A percentile compares a stretch with the other conserved stretches of the same genome.
Conservation (phyloP, 2,888 invertebrate genomes). For the Stegophylla sp. region DNA sequence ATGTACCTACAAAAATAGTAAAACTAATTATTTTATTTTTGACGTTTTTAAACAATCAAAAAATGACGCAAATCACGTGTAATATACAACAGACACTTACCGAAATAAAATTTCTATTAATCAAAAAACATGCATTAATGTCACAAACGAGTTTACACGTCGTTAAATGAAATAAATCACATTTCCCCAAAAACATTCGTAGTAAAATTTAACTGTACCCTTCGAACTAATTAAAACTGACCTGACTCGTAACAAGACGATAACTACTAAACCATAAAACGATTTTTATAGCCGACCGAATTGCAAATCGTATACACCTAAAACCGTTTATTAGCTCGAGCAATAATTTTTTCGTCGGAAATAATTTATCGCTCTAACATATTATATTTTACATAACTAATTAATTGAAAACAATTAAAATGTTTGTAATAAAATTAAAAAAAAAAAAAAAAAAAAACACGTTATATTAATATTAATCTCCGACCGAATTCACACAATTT, state of each 20-base stretch:
- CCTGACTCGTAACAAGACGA: not conserved
- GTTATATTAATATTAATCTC: not conserved
- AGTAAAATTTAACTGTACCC: not conserved
- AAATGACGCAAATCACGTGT: too few species aligned
- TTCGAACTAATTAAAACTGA: not conserved
- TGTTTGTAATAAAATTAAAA: not conserved
- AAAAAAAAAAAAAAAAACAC: not conserved
- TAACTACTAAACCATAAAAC: not conserved
- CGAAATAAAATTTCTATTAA: too few species aligned
- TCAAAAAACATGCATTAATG: slow-evolving; percentile 10
- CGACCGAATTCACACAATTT: not conserved
- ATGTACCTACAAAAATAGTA: too few species aligned
- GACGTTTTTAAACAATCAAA: too few species aligned
- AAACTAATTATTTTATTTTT: too few species aligned
- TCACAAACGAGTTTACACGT: slow-evolving; percentile 26
- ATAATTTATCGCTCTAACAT: not conserved
- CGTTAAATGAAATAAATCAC: slow-evolving; percentile 9
- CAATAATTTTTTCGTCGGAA: not conserved
- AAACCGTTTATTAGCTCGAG: not conserved
- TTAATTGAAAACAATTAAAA: not conserved
- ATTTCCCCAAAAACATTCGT: not conserved
- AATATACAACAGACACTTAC: too few species aligned
- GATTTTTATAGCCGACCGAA: not conserved
- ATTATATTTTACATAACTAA: not conserved
- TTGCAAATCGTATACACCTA: not conserved